These are phyloP conservation scores for Asbolus verrucosus DNA, from an alignment of 1,140 invertebrate genomes.

Conservation along the genomic window DNA sequence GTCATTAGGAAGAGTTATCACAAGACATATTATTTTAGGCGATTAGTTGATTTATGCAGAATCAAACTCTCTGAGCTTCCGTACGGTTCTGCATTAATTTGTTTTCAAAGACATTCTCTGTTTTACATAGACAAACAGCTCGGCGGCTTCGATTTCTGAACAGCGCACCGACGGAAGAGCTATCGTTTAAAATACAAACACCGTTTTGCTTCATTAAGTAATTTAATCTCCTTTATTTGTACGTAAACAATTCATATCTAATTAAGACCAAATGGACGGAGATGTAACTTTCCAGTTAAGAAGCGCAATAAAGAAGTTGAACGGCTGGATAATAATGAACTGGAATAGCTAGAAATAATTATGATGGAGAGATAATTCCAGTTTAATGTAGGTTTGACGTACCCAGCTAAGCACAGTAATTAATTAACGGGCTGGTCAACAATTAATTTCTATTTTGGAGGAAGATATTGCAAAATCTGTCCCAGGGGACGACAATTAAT, in stretches of 20 bases:
- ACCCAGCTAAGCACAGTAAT: constrained; percentile 43
- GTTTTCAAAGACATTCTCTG: constrained; percentile 30
- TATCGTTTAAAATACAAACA: constrained; percentile 35
- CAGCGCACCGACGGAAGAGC: constrained; percentile 12
- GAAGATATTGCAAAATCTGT: constrained; percentile 43
- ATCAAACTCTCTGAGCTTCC: constrained; percentile 28
- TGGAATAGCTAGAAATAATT: constrained; percentile 22
- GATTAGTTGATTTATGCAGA: constrained; percentile 36
- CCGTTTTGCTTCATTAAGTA: constrained; percentile 25
- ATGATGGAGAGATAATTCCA: constrained; percentile 36
- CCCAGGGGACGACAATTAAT: constrained; percentile 29
- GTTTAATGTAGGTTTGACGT: constrained; percentile 46
- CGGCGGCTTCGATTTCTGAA: constrained; percentile 33
- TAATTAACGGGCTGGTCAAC: constrained; percentile 44
- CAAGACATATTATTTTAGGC: constrained; percentile 35
- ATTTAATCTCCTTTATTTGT: constrained; percentile 38
- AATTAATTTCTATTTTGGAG: constrained; percentile 46
- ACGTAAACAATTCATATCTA: constrained; percentile 38
- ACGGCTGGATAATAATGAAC: constrained; percentile 35
- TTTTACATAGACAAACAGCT: constrained; percentile 35
- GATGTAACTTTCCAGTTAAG: constrained; percentile 25
- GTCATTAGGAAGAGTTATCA: constrained; percentile 8
- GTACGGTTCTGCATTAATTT: constrained; percentile 35
- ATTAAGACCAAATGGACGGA: constrained; percentile 23
- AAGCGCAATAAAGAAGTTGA: constrained; percentile 9